Percentiles rank a stretch among this genome's conserved stretches.
Conservation (phyloP, 1,140 invertebrate species). For the Drosophila arawakana region DNA sequence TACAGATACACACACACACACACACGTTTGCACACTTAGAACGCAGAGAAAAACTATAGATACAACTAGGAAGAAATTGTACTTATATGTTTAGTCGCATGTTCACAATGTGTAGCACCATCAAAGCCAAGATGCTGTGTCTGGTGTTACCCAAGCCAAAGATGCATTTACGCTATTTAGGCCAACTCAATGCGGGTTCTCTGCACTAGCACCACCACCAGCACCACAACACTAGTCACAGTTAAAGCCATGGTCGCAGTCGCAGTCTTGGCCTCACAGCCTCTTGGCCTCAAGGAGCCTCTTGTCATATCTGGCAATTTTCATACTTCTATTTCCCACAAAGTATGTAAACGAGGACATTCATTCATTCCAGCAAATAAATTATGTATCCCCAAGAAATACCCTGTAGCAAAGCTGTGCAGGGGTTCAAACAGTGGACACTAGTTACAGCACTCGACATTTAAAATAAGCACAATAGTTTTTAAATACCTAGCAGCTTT, state of each 20-base stretch:
- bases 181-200: slow-evolving; percentile 64
- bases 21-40: slow-evolving; percentile 26
- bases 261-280: background rate
- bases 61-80: slow-evolving; percentile 71
- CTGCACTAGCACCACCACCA: background rate
- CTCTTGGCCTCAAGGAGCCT: slow-evolving; percentile 8
- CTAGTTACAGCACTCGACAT: too few relatives aligned
- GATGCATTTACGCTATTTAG: slow-evolving; percentile 66
- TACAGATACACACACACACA: slow-evolving; percentile 16
- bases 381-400: background rate
- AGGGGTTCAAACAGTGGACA: too few relatives aligned
- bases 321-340: slow-evolving; percentile 29
- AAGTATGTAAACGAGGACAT: slow-evolving; percentile 16
- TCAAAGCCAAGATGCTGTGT: slow-evolving; percentile 36
- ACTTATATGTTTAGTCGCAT: slow-evolving; percentile 77
- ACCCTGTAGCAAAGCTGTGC: too few relatives aligned
- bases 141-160: slow-evolving; percentile 60
- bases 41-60: slow-evolving; percentile 21
- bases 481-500: too few relatives aligned
- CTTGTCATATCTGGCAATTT: slow-evolving; percentile 47
- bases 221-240: too few relatives aligned
- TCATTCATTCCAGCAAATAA: slow-evolving; percentile 15
- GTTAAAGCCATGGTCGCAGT: background rate
- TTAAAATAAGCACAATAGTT: too few relatives aligned
- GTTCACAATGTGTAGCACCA: slow-evolving; percentile 73